Evolutionary conservation across 2,113 vertebrate genomes (phyloP).

Genomic region (Alces alces): DNA sequence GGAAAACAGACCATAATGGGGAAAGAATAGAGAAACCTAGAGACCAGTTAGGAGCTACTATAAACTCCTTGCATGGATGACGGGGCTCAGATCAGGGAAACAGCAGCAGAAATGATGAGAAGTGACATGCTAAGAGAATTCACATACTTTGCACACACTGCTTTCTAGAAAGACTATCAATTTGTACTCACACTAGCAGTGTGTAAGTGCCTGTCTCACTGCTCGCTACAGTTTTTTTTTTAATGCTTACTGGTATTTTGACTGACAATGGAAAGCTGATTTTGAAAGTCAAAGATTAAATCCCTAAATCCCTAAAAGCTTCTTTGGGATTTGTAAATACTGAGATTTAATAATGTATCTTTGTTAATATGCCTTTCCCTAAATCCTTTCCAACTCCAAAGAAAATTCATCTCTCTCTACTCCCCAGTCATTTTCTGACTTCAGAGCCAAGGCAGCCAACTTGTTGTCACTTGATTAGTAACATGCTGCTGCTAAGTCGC

Average conservation of each 20-base stretch:
- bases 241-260: conserved; percentile 41
- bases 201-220: conserved; percentile 19
- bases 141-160: neutral
- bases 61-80: neutral
- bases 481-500: neutral
- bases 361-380: conserved; percentile 56
- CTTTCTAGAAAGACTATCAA: conserved; percentile 23
- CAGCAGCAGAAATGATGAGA: neutral
- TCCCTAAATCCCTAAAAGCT: conserved; percentile 63
- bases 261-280: conserved; percentile 51
- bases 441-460: conserved; percentile 13
- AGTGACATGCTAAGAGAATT: neutral
- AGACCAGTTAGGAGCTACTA: neutral
- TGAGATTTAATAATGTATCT: conserved; percentile 64
- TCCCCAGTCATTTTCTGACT: conserved; percentile 3
- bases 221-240: conserved; percentile 26
- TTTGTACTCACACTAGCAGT: neutral
- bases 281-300: conserved; percentile 69
- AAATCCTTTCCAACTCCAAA: conserved; percentile 49
- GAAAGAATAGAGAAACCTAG: neutral
- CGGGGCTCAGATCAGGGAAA: neutral
- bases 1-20: neutral
- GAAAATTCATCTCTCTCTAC: conserved; percentile 42
- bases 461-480: conserved; percentile 44
- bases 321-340: conserved; percentile 67